Evolutionary conservation across 2,113 vertebrate genomes (phyloP).

Genomic region (Odocoileus virginianus): DNA sequence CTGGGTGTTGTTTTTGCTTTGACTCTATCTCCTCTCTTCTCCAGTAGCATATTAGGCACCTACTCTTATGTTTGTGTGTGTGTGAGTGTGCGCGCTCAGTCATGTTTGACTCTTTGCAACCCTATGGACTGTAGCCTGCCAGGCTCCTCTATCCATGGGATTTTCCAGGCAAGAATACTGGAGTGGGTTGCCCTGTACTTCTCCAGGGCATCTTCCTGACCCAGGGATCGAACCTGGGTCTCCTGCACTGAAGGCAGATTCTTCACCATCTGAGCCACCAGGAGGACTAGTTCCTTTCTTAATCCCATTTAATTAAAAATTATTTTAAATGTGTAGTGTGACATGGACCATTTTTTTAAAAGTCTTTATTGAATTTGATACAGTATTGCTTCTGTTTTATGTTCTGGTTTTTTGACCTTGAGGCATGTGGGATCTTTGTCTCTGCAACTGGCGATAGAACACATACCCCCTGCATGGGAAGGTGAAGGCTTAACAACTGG

Average conservation of each 20-base stretch:
- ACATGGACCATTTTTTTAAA: neutral
- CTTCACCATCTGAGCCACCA: neutral
- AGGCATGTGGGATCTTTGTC: neutral
- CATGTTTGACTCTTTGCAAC: neutral
- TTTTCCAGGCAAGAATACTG: neutral
- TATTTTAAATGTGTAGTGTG: neutral
- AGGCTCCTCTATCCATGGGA: neutral
- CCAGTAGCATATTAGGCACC: neutral
- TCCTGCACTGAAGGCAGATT: neutral
- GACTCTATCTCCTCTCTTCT: neutral
- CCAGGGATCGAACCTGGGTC: neutral
- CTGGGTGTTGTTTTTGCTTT: neutral
- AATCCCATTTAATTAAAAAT: neutral
- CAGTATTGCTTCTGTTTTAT: neutral
- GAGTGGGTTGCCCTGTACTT: neutral
- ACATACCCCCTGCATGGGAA: neutral
- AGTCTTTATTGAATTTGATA: neutral
- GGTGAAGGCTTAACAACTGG: neutral
- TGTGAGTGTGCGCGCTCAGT: neutral
- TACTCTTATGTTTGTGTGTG: neutral
- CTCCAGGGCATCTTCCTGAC: neutral
- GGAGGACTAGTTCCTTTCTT: neutral
- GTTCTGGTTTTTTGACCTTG: neutral
- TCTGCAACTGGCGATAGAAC: fast-evolving
- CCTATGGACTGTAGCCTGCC: neutral